Percentiles rank a stretch among this genome's conserved stretches.
phyloP scores from a whole-genome alignment of 2,797 vertebrate species.

The Rhyacichthys aspro region DNA sequence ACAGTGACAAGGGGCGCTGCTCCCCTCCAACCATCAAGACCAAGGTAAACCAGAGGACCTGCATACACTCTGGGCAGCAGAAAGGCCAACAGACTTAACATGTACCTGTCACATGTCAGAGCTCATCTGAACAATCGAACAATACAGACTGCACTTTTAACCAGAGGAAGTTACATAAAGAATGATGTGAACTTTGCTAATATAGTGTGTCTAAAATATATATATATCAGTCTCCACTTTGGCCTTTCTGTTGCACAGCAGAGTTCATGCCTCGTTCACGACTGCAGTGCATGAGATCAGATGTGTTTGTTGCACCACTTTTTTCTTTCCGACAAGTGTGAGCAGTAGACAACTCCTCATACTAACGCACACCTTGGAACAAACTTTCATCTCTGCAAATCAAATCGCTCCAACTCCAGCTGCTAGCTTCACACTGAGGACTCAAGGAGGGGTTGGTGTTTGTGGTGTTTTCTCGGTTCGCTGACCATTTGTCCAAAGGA shows the following conservation, averaged over 20 bases:
- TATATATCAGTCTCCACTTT: neutral
- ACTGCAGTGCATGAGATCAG: slow-evolving; percentile 42
- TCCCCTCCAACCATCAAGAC: slow-evolving; percentile 88
- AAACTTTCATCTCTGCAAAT: slow-evolving; percentile 35
- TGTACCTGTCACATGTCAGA: neutral
- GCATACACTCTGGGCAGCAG: slow-evolving; percentile 7
- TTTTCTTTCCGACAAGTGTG: slow-evolving; percentile 28
- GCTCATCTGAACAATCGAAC: neutral
- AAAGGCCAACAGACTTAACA: slow-evolving; percentile 26
- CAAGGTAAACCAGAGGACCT: slow-evolving; percentile 84
- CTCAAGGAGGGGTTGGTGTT: slow-evolving; percentile 47
- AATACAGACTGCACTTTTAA: too few species aligned
- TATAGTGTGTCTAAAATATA: too few species aligned
- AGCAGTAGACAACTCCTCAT: slow-evolving; percentile 28
- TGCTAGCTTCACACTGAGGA: slow-evolving; percentile 11
- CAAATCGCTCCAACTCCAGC: slow-evolving; percentile 50
- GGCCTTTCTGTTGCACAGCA: slow-evolving; percentile 40
- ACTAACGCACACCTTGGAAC: slow-evolving; percentile 16
- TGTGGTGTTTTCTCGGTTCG: slow-evolving; percentile 62
- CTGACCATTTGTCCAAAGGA: slow-evolving; percentile 52
- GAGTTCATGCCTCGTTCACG: slow-evolving; percentile 8
- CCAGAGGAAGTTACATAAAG: too few species aligned
- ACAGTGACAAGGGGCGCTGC: slow-evolving; percentile 92
- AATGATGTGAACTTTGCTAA: too few species aligned
- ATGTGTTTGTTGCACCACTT: slow-evolving; percentile 13